Percentiles rank a stretch among this genome's conserved stretches.
Conservation (phyloP, 2,113 vertebrate species). For the Vulpes lagopus region DNA sequence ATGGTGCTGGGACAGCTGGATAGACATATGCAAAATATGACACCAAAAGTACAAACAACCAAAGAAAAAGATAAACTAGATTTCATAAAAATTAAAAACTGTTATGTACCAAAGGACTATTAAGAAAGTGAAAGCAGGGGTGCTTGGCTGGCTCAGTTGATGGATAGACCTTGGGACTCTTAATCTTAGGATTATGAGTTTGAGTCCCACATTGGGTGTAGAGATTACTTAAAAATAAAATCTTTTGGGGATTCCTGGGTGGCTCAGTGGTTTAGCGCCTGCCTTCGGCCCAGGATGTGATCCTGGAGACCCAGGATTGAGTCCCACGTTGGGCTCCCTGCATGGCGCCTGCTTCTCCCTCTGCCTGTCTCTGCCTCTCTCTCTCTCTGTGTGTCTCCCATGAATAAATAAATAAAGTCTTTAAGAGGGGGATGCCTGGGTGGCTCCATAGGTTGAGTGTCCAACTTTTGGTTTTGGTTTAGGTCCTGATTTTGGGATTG, state of each 20-base stretch:
- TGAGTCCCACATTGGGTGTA: neutral
- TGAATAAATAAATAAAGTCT: too few relatives aligned
- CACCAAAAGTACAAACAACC: neutral
- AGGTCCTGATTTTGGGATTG: too few relatives aligned
- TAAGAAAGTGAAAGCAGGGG: neutral
- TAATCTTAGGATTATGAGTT: neutral
- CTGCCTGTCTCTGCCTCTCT: too few relatives aligned
- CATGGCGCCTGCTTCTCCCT: too few relatives aligned
- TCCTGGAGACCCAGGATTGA: too few relatives aligned
- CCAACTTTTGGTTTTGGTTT: too few relatives aligned
- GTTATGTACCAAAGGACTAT: neutral
- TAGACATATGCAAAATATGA: neutral
- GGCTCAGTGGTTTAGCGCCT: too few relatives aligned
- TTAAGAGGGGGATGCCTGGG: neutral
- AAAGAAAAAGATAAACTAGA: neutral
- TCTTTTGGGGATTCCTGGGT: too few relatives aligned
- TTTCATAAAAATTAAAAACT: constrained; percentile 39
- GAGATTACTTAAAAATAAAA: neutral
- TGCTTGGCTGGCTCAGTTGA: neutral
- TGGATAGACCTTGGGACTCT: neutral
- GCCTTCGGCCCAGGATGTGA: too few relatives aligned
- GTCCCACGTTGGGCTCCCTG: too few relatives aligned
- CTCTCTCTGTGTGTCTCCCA: too few relatives aligned
- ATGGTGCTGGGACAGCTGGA: neutral
- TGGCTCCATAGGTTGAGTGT: neutral